These are phyloP conservation scores for Globodera rostochiensis DNA, from an alignment of 1,140 invertebrate genomes.

Conservation along the genomic window DNA sequence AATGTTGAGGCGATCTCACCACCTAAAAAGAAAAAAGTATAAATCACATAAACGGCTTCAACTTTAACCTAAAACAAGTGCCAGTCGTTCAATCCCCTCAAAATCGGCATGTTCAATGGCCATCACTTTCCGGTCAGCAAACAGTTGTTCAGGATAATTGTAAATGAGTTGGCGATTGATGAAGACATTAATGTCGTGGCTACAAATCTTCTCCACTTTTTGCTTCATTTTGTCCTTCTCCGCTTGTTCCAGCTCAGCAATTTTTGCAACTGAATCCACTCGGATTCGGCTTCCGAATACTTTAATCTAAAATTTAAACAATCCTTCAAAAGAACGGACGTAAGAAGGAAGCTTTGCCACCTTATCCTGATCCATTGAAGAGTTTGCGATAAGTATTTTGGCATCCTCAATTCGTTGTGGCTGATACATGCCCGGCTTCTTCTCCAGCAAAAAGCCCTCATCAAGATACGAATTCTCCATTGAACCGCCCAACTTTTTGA, in stretches of 20 bases:
- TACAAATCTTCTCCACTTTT: conserved; percentile 89
- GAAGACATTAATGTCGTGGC: conserved; percentile 95
- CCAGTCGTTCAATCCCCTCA: conserved; percentile 94
- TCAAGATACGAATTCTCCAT: conserved; percentile 94
- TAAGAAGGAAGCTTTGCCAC: conserved; percentile 69
- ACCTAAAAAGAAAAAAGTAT: conserved; percentile 66
- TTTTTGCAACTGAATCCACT: conserved; percentile 95
- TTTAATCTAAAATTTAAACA: conserved; percentile 49
- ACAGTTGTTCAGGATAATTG: conserved; percentile 99
- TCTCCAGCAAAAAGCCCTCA: conserved; percentile 95
- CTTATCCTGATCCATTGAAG: conserved; percentile 99
- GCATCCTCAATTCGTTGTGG: conserved; percentile 87
- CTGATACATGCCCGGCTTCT: conserved; percentile 86
- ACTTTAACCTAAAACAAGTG: conserved; percentile 81
- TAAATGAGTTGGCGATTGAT: conserved; percentile 99
- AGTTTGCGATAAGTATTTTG: conserved; percentile 97
- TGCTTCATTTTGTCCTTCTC: conserved; percentile 99
- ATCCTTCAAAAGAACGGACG: neutral
- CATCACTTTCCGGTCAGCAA: conserved; percentile 97
- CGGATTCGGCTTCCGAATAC: conserved; percentile 96
- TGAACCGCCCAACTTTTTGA: conserved; percentile 90
- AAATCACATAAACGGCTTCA: neutral
- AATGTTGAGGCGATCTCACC: conserved; percentile 99
- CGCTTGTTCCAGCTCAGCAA: conserved; percentile 93
- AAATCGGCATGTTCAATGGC: conserved; percentile 99